Conservation (phyloP, 2,113 vertebrate species). For the Martes martes region DNA sequence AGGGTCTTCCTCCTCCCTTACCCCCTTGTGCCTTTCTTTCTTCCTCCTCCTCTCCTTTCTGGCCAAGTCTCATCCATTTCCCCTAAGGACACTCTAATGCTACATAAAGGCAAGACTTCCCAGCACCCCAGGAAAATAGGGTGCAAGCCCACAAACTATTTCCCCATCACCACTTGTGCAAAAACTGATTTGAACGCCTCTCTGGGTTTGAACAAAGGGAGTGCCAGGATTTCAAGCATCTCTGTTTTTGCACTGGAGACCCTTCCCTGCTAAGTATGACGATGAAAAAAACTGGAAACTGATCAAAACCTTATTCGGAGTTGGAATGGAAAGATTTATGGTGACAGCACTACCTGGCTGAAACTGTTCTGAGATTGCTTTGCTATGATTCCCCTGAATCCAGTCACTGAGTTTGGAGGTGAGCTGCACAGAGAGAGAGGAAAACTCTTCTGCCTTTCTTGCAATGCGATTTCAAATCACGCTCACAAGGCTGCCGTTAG, state of each 20-base stretch:
- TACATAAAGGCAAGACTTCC: constrained; percentile 65
- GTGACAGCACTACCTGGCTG: constrained; percentile 81
- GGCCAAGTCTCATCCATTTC: neutral
- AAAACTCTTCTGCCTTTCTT: constrained; percentile 84
- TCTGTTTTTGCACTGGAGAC: constrained; percentile 9
- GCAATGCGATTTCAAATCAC: constrained; percentile 83
- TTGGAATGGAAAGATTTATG: constrained; percentile 81
- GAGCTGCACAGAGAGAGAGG: constrained; percentile 83
- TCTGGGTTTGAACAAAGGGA: neutral
- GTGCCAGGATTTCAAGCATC: neutral
- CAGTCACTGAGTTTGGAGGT: constrained; percentile 81
- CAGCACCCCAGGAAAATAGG: constrained; percentile 41
- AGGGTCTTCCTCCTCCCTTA: neutral
- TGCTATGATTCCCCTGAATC: constrained; percentile 83
- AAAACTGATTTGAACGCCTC: constrained; percentile 56
- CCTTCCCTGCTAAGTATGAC: constrained; percentile 5
- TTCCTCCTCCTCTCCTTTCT: neutral
- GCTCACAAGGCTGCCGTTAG: constrained; percentile 84
- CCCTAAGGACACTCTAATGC: neutral
- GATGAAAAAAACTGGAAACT: constrained; percentile 49
- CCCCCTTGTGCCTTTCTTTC: neutral
- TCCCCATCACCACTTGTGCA: constrained; percentile 63
- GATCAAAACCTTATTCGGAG: neutral
- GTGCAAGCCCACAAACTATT: constrained; percentile 61
- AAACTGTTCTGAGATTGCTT: constrained; percentile 82